Percentiles rank a stretch among this genome's conserved stretches.
phyloP scores from a whole-genome alignment of 2,888 invertebrate species.

The Pegoplata infirma region DNA sequence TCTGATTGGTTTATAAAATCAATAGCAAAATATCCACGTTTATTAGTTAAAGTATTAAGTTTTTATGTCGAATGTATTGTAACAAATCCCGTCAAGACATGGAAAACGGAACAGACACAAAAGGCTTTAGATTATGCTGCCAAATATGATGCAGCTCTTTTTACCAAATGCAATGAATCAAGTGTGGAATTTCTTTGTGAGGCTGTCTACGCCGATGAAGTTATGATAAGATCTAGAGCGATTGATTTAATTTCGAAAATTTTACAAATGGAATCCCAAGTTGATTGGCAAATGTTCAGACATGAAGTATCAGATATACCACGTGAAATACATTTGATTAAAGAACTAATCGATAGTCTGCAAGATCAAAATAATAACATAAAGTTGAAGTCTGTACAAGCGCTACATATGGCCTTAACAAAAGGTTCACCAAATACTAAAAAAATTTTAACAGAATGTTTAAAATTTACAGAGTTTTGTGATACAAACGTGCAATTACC shows the following conservation, averaged over 20 bases:
- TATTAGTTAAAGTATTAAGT: conserved; percentile 70
- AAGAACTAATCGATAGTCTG: conserved; percentile 71
- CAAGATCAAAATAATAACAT: conserved; percentile 73
- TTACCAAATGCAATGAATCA: conserved; percentile 76
- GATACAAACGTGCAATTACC: conserved; percentile 67
- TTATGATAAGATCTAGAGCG: conserved; percentile 72
- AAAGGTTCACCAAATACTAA: conserved; percentile 72
- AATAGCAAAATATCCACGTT: conserved; percentile 74
- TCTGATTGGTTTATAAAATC: conserved; percentile 76
- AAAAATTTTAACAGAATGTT: conserved; percentile 72
- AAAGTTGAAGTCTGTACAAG: conserved; percentile 74
- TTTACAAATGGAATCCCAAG: conserved; percentile 72
- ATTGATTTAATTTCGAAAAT: conserved; percentile 74
- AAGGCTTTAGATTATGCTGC: conserved; percentile 75
- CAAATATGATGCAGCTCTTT: conserved; percentile 76
- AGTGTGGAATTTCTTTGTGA: conserved; percentile 71
- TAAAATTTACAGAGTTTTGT: conserved; percentile 70
- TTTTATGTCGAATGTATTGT: conserved; percentile 73
- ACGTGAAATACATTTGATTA: conserved; percentile 73
- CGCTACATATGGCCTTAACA: conserved; percentile 68
- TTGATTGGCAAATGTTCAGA: conserved; percentile 76
- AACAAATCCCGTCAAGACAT: conserved; percentile 73
- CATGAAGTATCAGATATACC: conserved; percentile 75
- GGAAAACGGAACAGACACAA: conserved; percentile 73
- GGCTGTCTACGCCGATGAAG: conserved; percentile 73